Base-by-base conservation (phyloP, 2,888 invertebrate species). In the Rapana venosa region DNA sequence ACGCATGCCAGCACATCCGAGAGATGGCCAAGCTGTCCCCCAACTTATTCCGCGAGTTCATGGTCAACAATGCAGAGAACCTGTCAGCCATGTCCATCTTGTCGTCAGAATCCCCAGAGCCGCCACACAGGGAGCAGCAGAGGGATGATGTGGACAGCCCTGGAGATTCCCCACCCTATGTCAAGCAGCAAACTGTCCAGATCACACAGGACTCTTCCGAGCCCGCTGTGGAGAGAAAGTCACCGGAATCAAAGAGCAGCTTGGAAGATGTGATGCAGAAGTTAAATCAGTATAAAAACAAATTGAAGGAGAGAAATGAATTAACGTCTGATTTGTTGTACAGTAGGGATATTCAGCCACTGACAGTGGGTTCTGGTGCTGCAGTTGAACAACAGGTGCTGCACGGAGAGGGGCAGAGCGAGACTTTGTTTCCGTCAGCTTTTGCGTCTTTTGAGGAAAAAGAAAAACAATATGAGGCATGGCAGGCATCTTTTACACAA, bases 11-110 rank as follows among this genome's bases (percentile, higher is more conserved):
- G 30, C 87, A 87, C 79, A 87, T 87, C 70, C 35, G 87, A n/a
- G 87, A 87, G 47, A 87, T 87, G 87, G 87, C 87, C 77, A 87
- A 87, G 77, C 70, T 87, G 20, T 87, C 87, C 6, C 87, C 87
- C 30, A 32, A n/a, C 11, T 79, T 87, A 15, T 87, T 87, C 79
- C 35, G 87, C 8, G 47, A 79, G 47, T 87, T 87, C 77, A 87
- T 87, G 87, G 70, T 79, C 35, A 87, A 87, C 36, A 79, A 87
- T 56, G 87, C 87, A 17, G 87, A 77, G 32, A 35, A 87, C 58
- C 26, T 79, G 35, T 32, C 77, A 15, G 30, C 32, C 35, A 20
- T 79, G 32, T 17, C 35, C 77, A 13, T 79, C 32, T 32, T 79
- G 77, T 32, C 30, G 17, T 32, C 77, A 79, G 77, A 79, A 4